phyloP scores from a whole-genome alignment of 2,113 vertebrate species.

The Takifugu flavidus region DNA sequence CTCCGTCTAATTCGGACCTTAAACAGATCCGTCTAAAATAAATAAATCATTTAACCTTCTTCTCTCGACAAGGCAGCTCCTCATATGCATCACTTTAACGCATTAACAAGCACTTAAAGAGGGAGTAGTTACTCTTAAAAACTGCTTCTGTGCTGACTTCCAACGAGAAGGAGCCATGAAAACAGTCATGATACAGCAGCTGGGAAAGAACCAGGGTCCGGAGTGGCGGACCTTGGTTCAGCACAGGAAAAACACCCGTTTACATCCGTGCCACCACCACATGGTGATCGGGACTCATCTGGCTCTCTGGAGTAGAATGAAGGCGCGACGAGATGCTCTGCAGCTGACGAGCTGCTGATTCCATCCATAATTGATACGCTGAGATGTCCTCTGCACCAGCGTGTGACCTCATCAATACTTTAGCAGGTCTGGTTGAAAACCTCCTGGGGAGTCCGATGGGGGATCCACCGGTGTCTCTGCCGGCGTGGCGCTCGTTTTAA shows the following conservation, averaged over 20 bases:
- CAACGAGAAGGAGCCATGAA: slow-evolving; percentile 20
- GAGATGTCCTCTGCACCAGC: slow-evolving; percentile 21
- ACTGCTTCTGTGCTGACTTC: slow-evolving; percentile 34
- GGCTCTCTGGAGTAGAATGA: neutral
- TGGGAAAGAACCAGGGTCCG: neutral
- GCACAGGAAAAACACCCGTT: no score
- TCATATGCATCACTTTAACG: slow-evolving; percentile 26
- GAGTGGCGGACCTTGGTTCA: no score
- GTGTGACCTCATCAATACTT: slow-evolving; percentile 45
- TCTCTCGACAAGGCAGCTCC: slow-evolving; percentile 18
- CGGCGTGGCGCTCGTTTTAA: neutral
- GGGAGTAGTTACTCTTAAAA: slow-evolving; percentile 40
- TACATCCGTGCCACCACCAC: no score
- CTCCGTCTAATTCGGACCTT: neutral
- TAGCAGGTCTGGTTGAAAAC: slow-evolving; percentile 22
- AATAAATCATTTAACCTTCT: slow-evolving; percentile 20
- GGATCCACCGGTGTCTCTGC: neutral
- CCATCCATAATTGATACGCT: slow-evolving; percentile 51
- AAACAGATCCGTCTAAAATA: slow-evolving; percentile 3
- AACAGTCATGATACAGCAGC: slow-evolving; percentile 38
- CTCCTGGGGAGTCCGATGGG: slow-evolving; percentile 15
- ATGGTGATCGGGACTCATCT: neutral
- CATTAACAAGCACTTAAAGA: slow-evolving; percentile 29
- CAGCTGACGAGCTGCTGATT: slow-evolving; percentile 46
- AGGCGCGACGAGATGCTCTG: slow-evolving; percentile 2